Percentiles rank a stretch among this genome's conserved stretches.
These are phyloP conservation scores for Hylaeus anthracinus DNA, from an alignment of 1,140 invertebrate genomes.

Conservation along the genomic window DNA sequence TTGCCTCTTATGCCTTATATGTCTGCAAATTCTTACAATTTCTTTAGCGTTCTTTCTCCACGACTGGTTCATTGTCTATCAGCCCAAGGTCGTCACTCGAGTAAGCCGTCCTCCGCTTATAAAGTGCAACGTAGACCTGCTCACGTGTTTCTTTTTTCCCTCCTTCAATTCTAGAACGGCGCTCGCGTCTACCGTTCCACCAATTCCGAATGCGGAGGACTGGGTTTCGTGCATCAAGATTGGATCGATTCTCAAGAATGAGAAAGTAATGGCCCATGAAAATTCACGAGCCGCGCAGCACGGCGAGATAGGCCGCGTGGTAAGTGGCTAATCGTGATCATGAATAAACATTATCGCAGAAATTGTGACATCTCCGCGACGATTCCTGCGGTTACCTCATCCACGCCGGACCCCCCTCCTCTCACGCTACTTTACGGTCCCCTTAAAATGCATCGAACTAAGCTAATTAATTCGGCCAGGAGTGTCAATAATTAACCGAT, in stretches of 20 bases:
- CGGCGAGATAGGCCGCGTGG: conserved; percentile 33
- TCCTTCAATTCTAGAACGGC: background rate
- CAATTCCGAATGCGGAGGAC: background rate
- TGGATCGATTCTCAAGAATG: conserved; percentile 47
- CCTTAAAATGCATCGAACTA: background rate
- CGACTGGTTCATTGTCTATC: too few relatives aligned
- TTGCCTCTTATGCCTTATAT: too few relatives aligned
- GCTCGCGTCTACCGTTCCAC: background rate
- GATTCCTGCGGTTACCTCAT: conserved; percentile 55
- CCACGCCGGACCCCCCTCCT: conserved; percentile 9
- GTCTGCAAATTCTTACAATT: too few relatives aligned
- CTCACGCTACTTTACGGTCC: background rate
- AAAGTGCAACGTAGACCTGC: background rate
- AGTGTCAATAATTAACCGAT: conserved; percentile 28
- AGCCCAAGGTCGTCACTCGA: conserved; percentile 1
- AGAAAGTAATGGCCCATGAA: conserved; percentile 65
- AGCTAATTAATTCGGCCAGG: conserved; percentile 9
- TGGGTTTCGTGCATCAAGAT: conserved; percentile 40
- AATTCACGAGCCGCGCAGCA: conserved; percentile 57
- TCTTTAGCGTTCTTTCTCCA: too few relatives aligned
- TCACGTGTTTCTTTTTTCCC: background rate
- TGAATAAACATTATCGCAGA: conserved; percentile 63
- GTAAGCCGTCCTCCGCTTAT: conserved; percentile 7
- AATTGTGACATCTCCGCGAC: conserved; percentile 61
- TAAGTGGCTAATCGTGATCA: conserved; percentile 66